Evolutionary conservation across 2,797 vertebrate species (phyloP).

Genomic region (Mico argentatus): DNA sequence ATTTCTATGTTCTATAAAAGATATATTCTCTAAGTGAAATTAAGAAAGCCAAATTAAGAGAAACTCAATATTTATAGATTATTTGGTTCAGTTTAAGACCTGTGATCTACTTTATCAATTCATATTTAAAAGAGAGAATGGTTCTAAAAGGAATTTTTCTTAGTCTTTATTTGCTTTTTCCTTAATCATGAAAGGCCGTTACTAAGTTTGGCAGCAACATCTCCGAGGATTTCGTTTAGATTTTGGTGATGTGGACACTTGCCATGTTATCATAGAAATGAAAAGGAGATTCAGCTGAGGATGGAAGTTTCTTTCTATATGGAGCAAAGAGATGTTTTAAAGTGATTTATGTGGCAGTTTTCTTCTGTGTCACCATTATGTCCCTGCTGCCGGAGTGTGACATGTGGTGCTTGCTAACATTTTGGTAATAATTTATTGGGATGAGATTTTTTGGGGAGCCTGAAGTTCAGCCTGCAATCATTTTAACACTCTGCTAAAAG

Average conservation of each 20-base stretch:
- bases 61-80: neutral
- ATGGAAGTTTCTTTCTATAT: constrained; percentile 18
- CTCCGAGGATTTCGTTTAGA: constrained; percentile 53
- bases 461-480: constrained; percentile 50
- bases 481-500: constrained; percentile 72
- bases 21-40: neutral
- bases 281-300: constrained; percentile 61
- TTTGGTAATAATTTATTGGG: constrained; percentile 71
- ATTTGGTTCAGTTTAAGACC: constrained; percentile 32
- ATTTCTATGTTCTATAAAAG: constrained; percentile 10
- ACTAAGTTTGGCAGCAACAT: constrained; percentile 47
- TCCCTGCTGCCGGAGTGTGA: constrained; percentile 53
- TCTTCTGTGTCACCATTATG: constrained; percentile 63
- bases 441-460: constrained; percentile 47
- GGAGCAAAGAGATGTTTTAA: constrained; percentile 52
- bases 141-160: constrained; percentile 49
- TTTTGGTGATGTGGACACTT: constrained; percentile 68
- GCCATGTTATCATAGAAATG: constrained; percentile 64
- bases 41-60: neutral
- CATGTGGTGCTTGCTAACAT: constrained; percentile 57
- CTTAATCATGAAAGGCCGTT: constrained; percentile 50
- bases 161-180: constrained; percentile 47
- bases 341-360: constrained; percentile 52
- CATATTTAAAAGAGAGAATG: constrained; percentile 23
- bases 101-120: constrained; percentile 26